These are phyloP conservation scores for Scelioninae gen. 2 DNA, from an alignment of 2,888 invertebrate species.

Conservation along the genomic window DNA sequence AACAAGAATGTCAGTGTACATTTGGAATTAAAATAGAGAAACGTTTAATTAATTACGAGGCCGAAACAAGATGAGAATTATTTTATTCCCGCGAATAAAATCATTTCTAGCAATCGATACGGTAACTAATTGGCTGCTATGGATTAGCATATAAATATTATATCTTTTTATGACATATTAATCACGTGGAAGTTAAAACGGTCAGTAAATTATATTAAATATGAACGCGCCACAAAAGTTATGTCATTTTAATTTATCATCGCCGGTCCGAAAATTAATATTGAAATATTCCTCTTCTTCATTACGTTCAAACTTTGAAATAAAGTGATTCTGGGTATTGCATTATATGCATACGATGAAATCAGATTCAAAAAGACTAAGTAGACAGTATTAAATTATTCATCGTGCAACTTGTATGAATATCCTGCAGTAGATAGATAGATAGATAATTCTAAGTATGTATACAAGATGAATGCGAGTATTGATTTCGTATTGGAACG, in stretches of 20 bases:
- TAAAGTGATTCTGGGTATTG: slow-evolving; percentile 43
- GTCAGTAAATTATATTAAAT: slow-evolving; percentile 27
- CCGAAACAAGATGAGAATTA: too few species aligned
- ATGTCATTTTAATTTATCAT: slow-evolving; percentile 39
- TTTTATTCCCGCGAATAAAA: too few species aligned
- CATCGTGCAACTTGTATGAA: slow-evolving; percentile 45
- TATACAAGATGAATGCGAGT: slow-evolving; percentile 54
- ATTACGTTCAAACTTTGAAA: slow-evolving; percentile 36
- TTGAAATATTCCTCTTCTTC: slow-evolving; percentile 41
- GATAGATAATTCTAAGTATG: slow-evolving; percentile 55
- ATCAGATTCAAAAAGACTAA: slow-evolving; percentile 48
- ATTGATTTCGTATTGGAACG: slow-evolving; percentile 57
- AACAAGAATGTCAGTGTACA: too few species aligned
- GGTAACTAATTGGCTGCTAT: not conserved
- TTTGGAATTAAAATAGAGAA: too few species aligned
- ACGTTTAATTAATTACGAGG: too few species aligned
- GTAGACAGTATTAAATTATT: slow-evolving; percentile 51
- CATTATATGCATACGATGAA: slow-evolving; percentile 41
- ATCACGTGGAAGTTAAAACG: not conserved
- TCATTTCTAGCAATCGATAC: too few species aligned
- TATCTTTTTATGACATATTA: not conserved
- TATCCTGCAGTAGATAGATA: slow-evolving; percentile 54
- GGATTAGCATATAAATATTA: slow-evolving; percentile 8
- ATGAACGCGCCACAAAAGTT: slow-evolving; percentile 11
- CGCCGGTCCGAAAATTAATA: slow-evolving; percentile 41